These are phyloP conservation scores for Ctenopoma multispine DNA, from an alignment of 2,797 vertebrate genomes.

Conservation along the genomic window DNA sequence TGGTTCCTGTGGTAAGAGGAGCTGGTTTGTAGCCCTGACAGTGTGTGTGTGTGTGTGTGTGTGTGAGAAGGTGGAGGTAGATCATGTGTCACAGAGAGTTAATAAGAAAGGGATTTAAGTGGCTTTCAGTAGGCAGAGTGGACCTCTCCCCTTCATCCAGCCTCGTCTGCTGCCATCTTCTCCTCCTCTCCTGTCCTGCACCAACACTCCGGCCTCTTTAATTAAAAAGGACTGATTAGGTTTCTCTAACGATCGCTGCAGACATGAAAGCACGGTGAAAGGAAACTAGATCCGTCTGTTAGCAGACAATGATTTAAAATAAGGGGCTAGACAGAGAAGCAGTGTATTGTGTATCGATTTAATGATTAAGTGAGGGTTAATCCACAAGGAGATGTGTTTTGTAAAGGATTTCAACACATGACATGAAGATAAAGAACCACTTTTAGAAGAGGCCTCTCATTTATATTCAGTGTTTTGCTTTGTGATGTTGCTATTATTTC, in stretches of 20 bases:
- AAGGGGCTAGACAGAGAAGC: background rate
- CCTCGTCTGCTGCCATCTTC: constrained; percentile 40
- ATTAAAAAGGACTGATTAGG: constrained; percentile 69
- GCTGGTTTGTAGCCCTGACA: constrained; percentile 9
- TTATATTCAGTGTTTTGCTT: background rate
- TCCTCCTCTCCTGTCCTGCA: constrained; percentile 16
- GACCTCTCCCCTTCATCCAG: constrained; percentile 38
- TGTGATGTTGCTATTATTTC: no score
- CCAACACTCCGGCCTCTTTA: constrained; percentile 59
- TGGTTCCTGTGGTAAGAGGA: constrained; percentile 48
- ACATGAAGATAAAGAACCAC: constrained; percentile 14
- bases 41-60: constrained; percentile 3
- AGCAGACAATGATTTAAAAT: constrained; percentile 13
- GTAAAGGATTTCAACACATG: constrained; percentile 24
- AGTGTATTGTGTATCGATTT: constrained; percentile 46
- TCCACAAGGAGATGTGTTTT: constrained; percentile 23
- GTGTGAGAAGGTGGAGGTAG: constrained; percentile 39
- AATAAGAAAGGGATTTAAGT: constrained; percentile 82
- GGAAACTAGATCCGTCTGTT: constrained; percentile 37
- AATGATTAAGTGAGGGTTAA: constrained; percentile 43
- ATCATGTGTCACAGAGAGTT: constrained; percentile 74
- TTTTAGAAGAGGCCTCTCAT: constrained; percentile 6
- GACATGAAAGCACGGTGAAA: constrained; percentile 35
- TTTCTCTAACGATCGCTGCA: constrained; percentile 57
- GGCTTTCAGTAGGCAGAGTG: constrained; percentile 57